These are phyloP conservation scores for Desmodus rotundus DNA, from an alignment of 2,113 vertebrate species.

Conservation along the genomic window DNA sequence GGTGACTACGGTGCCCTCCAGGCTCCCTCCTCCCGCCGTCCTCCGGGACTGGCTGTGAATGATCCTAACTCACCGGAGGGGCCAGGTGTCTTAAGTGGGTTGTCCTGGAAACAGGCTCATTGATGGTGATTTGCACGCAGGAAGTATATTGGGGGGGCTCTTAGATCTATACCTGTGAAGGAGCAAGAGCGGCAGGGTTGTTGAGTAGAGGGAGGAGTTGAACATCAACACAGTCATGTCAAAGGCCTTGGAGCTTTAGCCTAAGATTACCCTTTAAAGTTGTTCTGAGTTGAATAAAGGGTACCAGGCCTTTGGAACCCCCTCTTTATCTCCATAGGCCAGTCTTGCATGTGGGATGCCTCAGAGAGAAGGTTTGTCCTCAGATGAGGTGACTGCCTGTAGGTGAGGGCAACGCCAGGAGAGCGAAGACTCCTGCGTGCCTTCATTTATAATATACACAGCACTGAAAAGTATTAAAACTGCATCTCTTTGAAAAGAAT, in stretches of 20 bases:
- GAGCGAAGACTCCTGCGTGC: background rate
- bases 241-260: background rate
- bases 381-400: background rate
- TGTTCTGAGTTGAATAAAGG: background rate
- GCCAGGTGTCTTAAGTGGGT: background rate
- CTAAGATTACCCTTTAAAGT: background rate
- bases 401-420: background rate
- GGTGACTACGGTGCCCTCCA: background rate
- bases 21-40: too few species aligned
- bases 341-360: background rate
- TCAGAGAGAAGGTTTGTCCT: background rate
- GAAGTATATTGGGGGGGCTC: background rate
- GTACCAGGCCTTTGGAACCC: background rate
- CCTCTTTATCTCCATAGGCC: background rate
- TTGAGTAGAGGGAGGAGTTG: background rate
- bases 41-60: background rate
- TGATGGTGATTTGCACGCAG: background rate
- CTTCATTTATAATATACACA: background rate
- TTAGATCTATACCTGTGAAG: background rate
- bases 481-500: background rate
- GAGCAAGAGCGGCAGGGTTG: background rate
- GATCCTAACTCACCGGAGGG: background rate
- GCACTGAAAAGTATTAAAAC: background rate
- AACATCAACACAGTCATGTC: background rate
- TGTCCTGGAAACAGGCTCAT: background rate